These are phyloP conservation scores for Zhuqinia jingwanae DNA, from an alignment of 2,888 invertebrate species.

Conservation along the genomic window DNA sequence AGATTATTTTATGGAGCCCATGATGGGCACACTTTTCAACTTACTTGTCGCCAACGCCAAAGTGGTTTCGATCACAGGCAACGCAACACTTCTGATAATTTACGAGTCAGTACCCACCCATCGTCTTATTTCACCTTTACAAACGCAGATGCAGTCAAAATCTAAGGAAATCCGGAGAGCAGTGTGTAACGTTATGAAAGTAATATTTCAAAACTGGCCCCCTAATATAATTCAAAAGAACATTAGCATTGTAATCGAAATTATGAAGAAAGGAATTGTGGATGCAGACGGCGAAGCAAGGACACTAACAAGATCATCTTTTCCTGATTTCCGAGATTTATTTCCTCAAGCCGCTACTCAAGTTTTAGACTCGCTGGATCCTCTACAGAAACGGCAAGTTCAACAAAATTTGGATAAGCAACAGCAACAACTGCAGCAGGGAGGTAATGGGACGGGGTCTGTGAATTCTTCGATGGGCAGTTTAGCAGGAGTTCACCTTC, in stretches of 20 bases:
- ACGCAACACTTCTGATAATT: constrained; percentile 68
- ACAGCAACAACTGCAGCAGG: constrained; percentile 46
- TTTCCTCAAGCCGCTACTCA: constrained; percentile 95
- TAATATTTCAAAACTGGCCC: constrained; percentile 94
- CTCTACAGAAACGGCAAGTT: constrained; percentile 86
- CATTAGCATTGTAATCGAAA: constrained; percentile 88
- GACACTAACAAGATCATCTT: constrained; percentile 85
- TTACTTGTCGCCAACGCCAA: constrained; percentile 98
- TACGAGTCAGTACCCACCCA: constrained; percentile 84
- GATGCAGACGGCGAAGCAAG: constrained; percentile 97
- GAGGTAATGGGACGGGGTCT: constrained; percentile 35
- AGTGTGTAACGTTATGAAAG: constrained; percentile 90
- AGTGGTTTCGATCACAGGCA: constrained; percentile 83
- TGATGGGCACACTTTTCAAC: constrained; percentile 91
- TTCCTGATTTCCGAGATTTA: constrained; percentile 72
- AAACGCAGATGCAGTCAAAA: constrained; percentile 90
- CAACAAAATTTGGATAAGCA: constrained; percentile 79
- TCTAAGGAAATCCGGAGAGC: constrained; percentile 93
- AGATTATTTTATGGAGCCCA: constrained; percentile 92
- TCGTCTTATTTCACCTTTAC: constrained; percentile 90
- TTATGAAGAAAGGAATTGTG: constrained; percentile 91
- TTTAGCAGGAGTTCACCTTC: constrained; percentile 67
- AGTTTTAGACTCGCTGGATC: constrained; percentile 91
- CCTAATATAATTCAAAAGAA: constrained; percentile 91
- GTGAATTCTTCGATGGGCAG: too few relatives aligned